Percentiles rank a stretch among this genome's conserved stretches.
phyloP scores from a whole-genome alignment of 2,888 invertebrate genomes.

The Sepioteuthis lessoniana region DNA sequence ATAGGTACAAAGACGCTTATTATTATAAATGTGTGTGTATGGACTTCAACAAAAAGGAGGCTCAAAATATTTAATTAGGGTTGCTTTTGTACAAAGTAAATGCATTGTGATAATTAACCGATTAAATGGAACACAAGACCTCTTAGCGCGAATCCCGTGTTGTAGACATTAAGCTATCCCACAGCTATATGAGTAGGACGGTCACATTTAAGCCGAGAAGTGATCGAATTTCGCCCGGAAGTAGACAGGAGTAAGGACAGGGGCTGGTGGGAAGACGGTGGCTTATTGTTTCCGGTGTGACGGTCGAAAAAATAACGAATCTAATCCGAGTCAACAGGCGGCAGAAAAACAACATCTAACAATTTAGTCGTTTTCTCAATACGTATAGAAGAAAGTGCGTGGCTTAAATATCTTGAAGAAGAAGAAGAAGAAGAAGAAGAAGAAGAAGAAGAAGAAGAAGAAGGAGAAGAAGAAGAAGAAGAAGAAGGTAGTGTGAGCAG shows the following conservation, averaged over 20 bases:
- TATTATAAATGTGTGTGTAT: background rate
- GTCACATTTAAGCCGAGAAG: conserved; percentile 1
- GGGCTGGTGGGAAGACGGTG: background rate
- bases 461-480: background rate
- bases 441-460: background rate
- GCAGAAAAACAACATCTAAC: background rate
- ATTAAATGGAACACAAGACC: background rate
- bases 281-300: conserved; percentile 16
- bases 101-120: background rate
- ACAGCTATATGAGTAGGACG: background rate
- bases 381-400: background rate
- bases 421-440: background rate
- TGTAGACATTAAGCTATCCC: background rate
- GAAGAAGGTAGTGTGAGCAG: background rate
- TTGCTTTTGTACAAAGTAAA: background rate
- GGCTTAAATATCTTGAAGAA: background rate
- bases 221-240: conserved; percentile 17
- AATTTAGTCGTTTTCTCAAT: background rate
- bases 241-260: background rate
- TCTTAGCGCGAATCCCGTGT: background rate
- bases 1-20: no score
- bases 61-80: background rate
- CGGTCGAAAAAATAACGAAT: conserved; percentile 1
- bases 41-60: no score
- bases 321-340: conserved; percentile 33